Evolutionary conservation across 37 sponge, comb jelly and placozoan species (phyloP).

Genomic region (Theonella swinhoei): DNA sequence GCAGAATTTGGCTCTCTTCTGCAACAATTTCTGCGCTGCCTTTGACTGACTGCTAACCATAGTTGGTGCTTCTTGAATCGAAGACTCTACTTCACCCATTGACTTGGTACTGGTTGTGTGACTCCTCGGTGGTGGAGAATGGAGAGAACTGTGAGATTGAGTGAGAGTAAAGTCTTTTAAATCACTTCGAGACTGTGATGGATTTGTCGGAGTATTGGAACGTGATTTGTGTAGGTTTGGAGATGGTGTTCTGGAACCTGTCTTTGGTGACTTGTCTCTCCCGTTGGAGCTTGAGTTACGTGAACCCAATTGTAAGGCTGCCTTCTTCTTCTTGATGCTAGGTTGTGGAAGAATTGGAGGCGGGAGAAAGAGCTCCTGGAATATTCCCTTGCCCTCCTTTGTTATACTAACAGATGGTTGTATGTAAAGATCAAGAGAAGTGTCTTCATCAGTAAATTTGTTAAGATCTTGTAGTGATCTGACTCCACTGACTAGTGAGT

Average conservation of each 20-base stretch:
- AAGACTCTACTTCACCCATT: not conserved
- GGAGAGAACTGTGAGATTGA: not conserved
- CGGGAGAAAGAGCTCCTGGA: conserved; percentile 58
- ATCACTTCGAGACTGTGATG: too few species aligned
- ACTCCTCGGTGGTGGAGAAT: not conserved
- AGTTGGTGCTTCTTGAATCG: not conserved
- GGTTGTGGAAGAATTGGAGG: conserved; percentile 33
- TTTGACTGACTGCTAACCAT: not conserved
- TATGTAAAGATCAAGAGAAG: not conserved
- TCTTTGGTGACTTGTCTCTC: not conserved
- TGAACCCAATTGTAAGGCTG: too few species aligned
- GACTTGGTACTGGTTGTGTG: not conserved
- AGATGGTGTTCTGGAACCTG: not conserved
- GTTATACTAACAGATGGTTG: not conserved
- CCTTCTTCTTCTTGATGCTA: not conserved
- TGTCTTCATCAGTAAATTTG: not conserved
- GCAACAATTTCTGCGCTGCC: conserved; percentile 1
- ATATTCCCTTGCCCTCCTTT: conserved; percentile 24
- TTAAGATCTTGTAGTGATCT: conserved; percentile 1
- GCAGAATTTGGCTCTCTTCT: conserved; percentile 30
- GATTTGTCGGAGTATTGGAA: too few species aligned
- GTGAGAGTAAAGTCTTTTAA: too few species aligned
- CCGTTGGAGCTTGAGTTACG: not conserved
- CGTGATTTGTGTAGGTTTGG: not conserved
- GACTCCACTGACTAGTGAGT: not conserved